Evolutionary conservation across 2,113 vertebrate genomes (phyloP).

Genomic region (Saguinus midas): DNA sequence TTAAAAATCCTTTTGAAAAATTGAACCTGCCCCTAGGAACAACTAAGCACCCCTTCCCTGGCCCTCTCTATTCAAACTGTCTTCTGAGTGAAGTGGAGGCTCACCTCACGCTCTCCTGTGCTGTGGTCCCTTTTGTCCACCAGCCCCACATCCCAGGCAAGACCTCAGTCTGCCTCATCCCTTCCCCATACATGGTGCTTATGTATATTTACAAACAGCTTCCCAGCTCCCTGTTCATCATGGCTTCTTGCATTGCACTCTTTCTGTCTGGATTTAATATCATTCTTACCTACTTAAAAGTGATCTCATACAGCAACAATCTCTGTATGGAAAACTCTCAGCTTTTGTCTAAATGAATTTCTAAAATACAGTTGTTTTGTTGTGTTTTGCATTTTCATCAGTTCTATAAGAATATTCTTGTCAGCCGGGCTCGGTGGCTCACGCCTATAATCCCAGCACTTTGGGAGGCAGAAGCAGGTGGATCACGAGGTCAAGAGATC

Average conservation of each 20-base stretch:
- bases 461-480: too few species aligned
- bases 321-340: background rate
- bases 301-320: background rate
- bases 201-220: too few species aligned
- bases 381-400: background rate
- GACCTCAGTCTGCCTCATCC: background rate
- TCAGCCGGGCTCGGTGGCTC: too few species aligned
- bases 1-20: background rate
- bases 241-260: background rate
- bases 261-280: background rate
- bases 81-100: background rate
- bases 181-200: background rate
- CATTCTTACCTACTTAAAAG: background rate
- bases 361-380: background rate
- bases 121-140: background rate
- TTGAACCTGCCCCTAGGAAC: background rate
- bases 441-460: too few species aligned
- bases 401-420: background rate
- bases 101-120: accelerated
- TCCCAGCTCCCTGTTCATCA: background rate
- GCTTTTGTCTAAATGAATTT: background rate
- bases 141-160: background rate
- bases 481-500: too few species aligned
- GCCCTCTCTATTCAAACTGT: background rate
- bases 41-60: background rate